These are phyloP conservation scores for Ochropacha duplaris DNA, from an alignment of 2,888 invertebrate genomes.

Conservation along the genomic window DNA sequence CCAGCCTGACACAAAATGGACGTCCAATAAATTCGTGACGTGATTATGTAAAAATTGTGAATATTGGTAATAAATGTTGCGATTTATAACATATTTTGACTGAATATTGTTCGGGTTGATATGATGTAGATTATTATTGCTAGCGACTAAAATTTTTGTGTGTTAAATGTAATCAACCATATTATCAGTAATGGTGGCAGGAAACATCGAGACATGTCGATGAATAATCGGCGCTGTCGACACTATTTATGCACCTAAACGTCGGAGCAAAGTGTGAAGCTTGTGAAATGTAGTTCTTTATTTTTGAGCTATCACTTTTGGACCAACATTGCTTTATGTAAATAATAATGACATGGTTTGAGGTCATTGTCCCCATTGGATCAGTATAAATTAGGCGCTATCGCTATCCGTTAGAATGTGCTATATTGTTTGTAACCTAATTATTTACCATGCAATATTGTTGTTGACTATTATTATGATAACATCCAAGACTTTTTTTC, in stretches of 20 bases:
- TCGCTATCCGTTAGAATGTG: slow-evolving; percentile 6
- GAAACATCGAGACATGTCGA: slow-evolving; percentile 9
- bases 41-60: slow-evolving; percentile 73
- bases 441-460: slow-evolving; percentile 23
- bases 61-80: slow-evolving; percentile 11
- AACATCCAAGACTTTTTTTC: too few species aligned
- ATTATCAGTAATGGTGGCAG: slow-evolving; percentile 12
- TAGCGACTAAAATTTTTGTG: slow-evolving; percentile 15
- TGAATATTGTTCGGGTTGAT: slow-evolving; percentile 3
- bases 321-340: slow-evolving; percentile 41
- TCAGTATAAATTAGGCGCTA: background rate
- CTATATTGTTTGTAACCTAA: too few species aligned
- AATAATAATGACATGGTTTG: slow-evolving; percentile 47
- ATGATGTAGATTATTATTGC: slow-evolving; percentile 13
- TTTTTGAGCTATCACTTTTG: slow-evolving; percentile 14
- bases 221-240: slow-evolving; percentile 35
- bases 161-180: slow-evolving; percentile 13
- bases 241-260: slow-evolving; percentile 22
- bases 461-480: too few species aligned
- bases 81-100: background rate
- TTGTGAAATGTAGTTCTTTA: slow-evolving; percentile 19
- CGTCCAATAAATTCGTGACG: slow-evolving; percentile 72
- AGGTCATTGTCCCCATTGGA: slow-evolving; percentile 57
- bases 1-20: slow-evolving; percentile 71
- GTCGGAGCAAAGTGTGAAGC: slow-evolving; percentile 14